Base-by-base conservation (phyloP, 2,797 vertebrate species). In the Hylomyscus alleni region DNA sequence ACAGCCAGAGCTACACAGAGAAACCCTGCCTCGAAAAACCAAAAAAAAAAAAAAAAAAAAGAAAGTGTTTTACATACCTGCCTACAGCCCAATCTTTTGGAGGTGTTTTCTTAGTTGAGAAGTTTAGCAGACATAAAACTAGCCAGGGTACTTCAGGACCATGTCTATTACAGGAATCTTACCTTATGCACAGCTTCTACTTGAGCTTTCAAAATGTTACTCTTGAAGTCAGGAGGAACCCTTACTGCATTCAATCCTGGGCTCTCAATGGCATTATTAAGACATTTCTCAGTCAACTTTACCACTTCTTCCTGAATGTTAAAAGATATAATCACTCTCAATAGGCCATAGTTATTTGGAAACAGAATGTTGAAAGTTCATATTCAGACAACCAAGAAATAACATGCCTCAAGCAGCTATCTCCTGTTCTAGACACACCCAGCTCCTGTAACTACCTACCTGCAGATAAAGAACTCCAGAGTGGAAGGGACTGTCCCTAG, bases 201-300 rank as follows among this genome's bases (percentile, higher is more conserved):
- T 96, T 99, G 99, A 60, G 99, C 99, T 97, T 99, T 99, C 82
- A 99, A 98, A 98, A 99, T 99, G 98, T 99, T 99, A 97, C 99
- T 99, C 98, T 99, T 99, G 94, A 99, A 98, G 95, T 99, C 99
- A 82, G 99, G 98, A 50, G 99, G 98, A 95, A 98, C 97, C 97
- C 98, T 99, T 11, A 98, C 75, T 0, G 98, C 98, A 96, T 98
- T 97, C 84, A 98, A 0, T 0, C 97, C 80, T 4, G 99, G 99
- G 97, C 98, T 99, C 78, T 99, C 98, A 40, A 99, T 98, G 14
- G 99, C 96, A 80, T 99, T 99, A 98, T 98, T 99, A 95, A 99
- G 99, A 97, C 98, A 99, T 98, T 99, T 99, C 97, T 99, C 99
- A 20, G 99, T 99, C 95, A 99, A 97, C 97, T 99, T 99, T 96